A percentile compares a stretch with the other conserved stretches of the same genome.
phyloP scores from a whole-genome alignment of 2,888 invertebrate species.

The Rutpela maculata region DNA sequence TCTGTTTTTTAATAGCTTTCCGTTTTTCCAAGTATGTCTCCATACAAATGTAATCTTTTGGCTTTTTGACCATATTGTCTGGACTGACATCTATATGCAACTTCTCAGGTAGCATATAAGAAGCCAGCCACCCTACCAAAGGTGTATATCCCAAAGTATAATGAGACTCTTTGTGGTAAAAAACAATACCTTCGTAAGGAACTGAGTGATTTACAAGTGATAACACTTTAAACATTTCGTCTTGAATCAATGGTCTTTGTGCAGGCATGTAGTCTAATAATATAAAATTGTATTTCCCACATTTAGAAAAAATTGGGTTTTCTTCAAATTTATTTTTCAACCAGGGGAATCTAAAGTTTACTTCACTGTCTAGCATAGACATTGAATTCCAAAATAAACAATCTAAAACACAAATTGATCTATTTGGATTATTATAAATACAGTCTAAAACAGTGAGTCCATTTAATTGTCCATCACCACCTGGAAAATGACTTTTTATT shows the following conservation, averaged over 20 bases:
- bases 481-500: slow-evolving; percentile 83
- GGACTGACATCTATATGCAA: slow-evolving; percentile 75
- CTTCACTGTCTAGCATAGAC: slow-evolving; percentile 84
- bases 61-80: slow-evolving; percentile 73
- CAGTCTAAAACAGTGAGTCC: slow-evolving; percentile 88
- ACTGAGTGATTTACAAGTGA: slow-evolving; percentile 72
- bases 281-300: slow-evolving; percentile 73
- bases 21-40: slow-evolving; percentile 75
- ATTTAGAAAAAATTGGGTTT: slow-evolving; percentile 72
- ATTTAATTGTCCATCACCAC: slow-evolving; percentile 73
- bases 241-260: slow-evolving; percentile 73
- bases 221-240: slow-evolving; percentile 71
- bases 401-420: slow-evolving; percentile 87
- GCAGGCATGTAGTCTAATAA: slow-evolving; percentile 76
- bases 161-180: slow-evolving; percentile 89
- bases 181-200: slow-evolving; percentile 89
- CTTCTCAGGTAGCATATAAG: slow-evolving; percentile 91
- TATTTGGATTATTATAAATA: slow-evolving; percentile 79
- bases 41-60: slow-evolving; percentile 75
- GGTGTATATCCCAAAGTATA: slow-evolving; percentile 88
- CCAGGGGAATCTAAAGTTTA: slow-evolving; percentile 90
- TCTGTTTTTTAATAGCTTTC: slow-evolving; percentile 66
- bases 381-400: slow-evolving; percentile 87
- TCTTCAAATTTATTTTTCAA: slow-evolving; percentile 84
- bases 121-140: slow-evolving; percentile 93